A percentile compares a stretch with the other conserved stretches of the same genome.
phyloP scores from a whole-genome alignment of 30 jellyfish, hydroid and myxozoan genomes.

The Rhopilema esculentum region DNA sequence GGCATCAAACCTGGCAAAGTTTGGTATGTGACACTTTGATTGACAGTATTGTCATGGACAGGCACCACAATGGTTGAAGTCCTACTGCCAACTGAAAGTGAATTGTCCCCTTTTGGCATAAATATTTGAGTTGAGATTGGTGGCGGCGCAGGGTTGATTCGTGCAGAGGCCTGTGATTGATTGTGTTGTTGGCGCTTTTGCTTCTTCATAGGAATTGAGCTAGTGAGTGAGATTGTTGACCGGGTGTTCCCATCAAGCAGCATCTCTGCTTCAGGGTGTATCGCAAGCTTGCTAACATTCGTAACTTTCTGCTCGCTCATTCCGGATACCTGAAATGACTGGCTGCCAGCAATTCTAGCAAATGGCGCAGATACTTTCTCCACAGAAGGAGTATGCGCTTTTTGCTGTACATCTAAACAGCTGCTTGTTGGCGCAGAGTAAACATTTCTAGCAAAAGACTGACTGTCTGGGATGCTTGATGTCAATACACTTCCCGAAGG shows the following conservation, averaged over 20 bases:
- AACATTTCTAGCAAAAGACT: neutral
- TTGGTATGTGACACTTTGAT: neutral
- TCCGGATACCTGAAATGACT: neutral
- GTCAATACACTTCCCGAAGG: neutral
- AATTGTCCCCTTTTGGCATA: neutral
- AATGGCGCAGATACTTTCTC: neutral
- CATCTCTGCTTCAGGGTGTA: neutral
- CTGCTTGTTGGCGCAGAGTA: too few relatives aligned
- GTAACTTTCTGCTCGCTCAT: neutral
- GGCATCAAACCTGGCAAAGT: neutral
- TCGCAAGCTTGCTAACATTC: neutral
- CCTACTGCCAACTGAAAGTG: neutral
- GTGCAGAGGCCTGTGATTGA: neutral
- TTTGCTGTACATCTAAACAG: too few relatives aligned
- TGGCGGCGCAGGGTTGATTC: neutral
- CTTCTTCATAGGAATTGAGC: neutral
- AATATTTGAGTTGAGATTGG: constrained; percentile 15
- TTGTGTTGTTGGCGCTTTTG: constrained; percentile 23
- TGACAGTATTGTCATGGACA: neutral
- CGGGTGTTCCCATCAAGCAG: neutral
- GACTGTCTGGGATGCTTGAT: neutral
- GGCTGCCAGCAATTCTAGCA: too few relatives aligned
- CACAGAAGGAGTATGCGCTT: too few relatives aligned
- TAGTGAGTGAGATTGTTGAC: neutral
- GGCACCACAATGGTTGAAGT: neutral